These are phyloP conservation scores for Alectura lathami DNA, from an alignment of 2,113 vertebrate genomes.

Conservation along the genomic window DNA sequence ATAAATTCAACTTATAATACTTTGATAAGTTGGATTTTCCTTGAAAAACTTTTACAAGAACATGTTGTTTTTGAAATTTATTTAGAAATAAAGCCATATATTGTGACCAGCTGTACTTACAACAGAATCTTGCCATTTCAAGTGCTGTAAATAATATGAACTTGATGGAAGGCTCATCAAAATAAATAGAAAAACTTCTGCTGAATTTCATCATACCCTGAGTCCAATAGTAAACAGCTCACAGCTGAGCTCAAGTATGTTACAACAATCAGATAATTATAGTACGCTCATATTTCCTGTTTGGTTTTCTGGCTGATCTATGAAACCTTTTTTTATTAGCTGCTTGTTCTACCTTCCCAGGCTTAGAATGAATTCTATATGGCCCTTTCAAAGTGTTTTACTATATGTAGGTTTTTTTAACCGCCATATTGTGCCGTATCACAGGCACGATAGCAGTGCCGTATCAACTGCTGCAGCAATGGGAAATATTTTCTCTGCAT, in stretches of 20 bases:
- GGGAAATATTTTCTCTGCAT: rapidly evolving
- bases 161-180: background rate
- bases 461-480: background rate
- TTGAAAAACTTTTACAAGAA: background rate
- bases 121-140: background rate
- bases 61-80: background rate
- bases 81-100: background rate
- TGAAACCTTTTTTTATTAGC: background rate
- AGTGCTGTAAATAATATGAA: background rate
- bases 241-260: background rate
- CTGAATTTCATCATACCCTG: background rate
- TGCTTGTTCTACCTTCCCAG: background rate
- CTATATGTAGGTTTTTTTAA: background rate
- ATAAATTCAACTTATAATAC: background rate
- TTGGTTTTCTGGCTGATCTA: background rate
- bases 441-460: no score
- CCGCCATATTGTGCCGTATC: background rate
- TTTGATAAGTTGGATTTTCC: background rate
- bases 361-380: background rate
- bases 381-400: background rate
- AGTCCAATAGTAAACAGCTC: background rate
- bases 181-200: background rate
- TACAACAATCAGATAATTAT: background rate
- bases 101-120: background rate
- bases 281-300: background rate